Evolutionary conservation across 2,797 vertebrate species (phyloP).

Genomic region (Gila robusta): DNA sequence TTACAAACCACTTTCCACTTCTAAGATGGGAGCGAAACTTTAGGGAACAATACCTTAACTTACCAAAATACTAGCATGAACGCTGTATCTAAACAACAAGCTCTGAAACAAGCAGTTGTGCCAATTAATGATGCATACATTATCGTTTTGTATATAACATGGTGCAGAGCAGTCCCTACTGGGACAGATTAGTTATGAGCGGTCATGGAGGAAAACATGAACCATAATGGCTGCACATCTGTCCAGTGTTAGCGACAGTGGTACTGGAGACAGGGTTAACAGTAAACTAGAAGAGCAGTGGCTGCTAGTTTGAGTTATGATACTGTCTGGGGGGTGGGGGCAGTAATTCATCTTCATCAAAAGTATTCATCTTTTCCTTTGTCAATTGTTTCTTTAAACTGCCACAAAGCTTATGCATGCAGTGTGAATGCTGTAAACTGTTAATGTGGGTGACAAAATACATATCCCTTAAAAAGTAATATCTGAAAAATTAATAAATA

Average conservation of each 20-base stretch:
- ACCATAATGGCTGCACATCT: slow-evolving; percentile 42
- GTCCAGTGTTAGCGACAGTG: slow-evolving; percentile 35
- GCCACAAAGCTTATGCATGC: neutral
- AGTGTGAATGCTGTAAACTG: neutral
- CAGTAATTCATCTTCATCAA: too few species aligned
- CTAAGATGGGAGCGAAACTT: neutral
- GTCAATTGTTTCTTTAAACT: neutral
- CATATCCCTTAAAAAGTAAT: neutral
- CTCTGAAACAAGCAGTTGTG: neutral
- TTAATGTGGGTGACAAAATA: neutral
- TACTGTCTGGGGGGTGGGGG: neutral
- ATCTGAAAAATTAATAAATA: neutral
- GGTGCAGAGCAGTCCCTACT: neutral
- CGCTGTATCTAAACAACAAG: neutral
- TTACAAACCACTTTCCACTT: neutral
- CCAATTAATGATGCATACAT: neutral
- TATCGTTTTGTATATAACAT: slow-evolving; percentile 28
- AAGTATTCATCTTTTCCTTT: neutral
- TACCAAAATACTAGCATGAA: neutral
- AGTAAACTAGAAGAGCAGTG: slow-evolving; percentile 1
- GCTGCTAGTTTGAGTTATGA: slow-evolving; percentile 27
- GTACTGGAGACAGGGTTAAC: neutral
- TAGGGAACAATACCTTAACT: neutral
- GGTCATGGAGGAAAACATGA: slow-evolving; percentile 38
- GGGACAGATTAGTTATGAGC: slow-evolving; percentile 46